Percentiles rank a stretch among this genome's conserved stretches.
phyloP scores from a whole-genome alignment of 2,888 invertebrate species.

The Perizoma affinitatum region DNA sequence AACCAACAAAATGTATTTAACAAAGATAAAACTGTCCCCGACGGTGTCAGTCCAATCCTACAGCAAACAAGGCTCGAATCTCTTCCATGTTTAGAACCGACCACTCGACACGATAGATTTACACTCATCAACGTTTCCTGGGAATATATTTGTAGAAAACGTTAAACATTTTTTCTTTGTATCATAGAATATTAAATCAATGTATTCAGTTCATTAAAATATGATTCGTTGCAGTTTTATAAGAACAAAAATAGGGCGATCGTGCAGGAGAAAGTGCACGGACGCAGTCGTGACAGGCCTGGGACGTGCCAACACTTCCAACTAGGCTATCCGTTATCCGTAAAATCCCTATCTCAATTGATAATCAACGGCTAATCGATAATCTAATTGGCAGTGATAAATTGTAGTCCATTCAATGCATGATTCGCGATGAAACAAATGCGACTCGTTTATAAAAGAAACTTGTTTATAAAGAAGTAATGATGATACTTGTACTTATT shows the following conservation, averaged over 20 bases:
- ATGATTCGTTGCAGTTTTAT: conserved; percentile 56
- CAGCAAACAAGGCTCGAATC: conserved; percentile 59
- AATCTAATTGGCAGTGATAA: conserved; percentile 4
- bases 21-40: conserved; percentile 65
- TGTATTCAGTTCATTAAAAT: conserved; percentile 53
- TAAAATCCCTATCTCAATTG: conserved; percentile 26
- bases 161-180: neutral
- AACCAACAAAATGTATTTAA: conserved; percentile 46
- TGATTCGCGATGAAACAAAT: neutral
- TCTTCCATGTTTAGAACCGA: conserved; percentile 58
- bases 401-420: neutral
- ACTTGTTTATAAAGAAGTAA: no score
- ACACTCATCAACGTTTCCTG: conserved; percentile 60
- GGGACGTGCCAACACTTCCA: conserved; percentile 55
- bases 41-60: conserved; percentile 54
- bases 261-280: conserved; percentile 74
- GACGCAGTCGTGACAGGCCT: conserved; percentile 63
- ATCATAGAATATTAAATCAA: conserved; percentile 11
- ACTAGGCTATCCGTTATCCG: conserved; percentile 48
- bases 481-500: no score
- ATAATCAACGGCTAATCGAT: conserved; percentile 14
- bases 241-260: conserved; percentile 63
- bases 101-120: conserved; percentile 53
- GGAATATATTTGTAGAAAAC: conserved; percentile 48
- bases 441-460: no score